Base-by-base conservation (phyloP, 2,113 vertebrate genomes). In the Falcunculus frontatus region DNA sequence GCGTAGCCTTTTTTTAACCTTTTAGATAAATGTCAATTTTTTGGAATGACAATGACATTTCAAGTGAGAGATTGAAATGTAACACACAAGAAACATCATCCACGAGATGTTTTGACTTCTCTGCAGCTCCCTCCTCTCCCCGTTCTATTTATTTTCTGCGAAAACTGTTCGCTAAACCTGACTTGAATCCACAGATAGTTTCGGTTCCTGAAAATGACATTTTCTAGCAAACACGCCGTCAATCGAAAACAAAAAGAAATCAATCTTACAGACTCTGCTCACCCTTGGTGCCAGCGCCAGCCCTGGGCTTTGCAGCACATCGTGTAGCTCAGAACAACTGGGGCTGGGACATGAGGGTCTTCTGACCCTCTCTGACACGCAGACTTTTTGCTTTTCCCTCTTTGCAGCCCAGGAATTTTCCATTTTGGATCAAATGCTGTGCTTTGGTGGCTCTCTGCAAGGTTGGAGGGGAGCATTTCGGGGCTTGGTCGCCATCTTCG, bases 11-110 rank as follows among this genome's bases (percentile, higher is more conserved):
- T 90, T 90, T 90, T 84, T 90, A 97, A 90, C 94, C 96, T 97
- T 97, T 95, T 73, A 56, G 70, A 95, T 65, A 97, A 96, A 97
- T 95, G 96, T 93, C 96, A 92, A 35, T 93, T 96, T 92, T 92
- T 86, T 88, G 94, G 86, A 93, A 95, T 93, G 94, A 97, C 96
- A 96, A 95, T 93, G 96, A 87, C 94, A 95, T 95, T 96, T 96
- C 95, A 60, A 94, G 94, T 42, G 90, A 83, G 94, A 84, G 95
- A 93, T 95, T 96, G 94, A 95, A 95, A 95, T 78, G 89, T 96
- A 96, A 81, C 93, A 47, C 91, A 16, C 47, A 13, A 80, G 93
- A 90, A 96, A 95, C 95, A 94, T 93, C 95, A 85, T 90, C 92
- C 7, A n/a, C 6, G 68, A 89, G 91, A 74, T 96, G 96, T 95